Evolutionary conservation across 2,888 invertebrate genomes (phyloP), one percentile per base, ranked within the genome.

Genomic region (Nephrotoma appendiculata): DNA sequence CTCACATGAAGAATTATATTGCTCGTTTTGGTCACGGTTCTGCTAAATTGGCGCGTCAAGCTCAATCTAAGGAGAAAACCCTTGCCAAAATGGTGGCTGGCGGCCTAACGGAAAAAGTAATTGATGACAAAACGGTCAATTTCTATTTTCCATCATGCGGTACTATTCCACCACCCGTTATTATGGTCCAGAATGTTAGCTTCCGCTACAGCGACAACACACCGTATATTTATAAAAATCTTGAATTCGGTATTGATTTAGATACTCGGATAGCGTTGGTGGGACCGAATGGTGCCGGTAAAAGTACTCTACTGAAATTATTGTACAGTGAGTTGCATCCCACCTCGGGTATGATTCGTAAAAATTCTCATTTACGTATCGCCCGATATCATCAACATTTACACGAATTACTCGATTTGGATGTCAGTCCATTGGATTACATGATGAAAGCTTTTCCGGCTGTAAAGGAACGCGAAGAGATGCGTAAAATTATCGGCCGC

Each of bases 1-100:
- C 98, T 87, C 98, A 99, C 90, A 99, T 99, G 99, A 99, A 99
- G 95, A 98, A 99, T 91, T 99, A 99, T 91, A 99, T 99, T 88
- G 99, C 99, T 0, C 94, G 99, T 87, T 99, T 99, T 92, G 99
- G 99, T 93, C 99, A 99, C 93, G 99, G 99, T 90, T 98, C 98
- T 12, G 99, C 99, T 0, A 99, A 99, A 92, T 92, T 99, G 88
- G 99, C 99, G 0, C 94, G 99, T 87, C 99, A 99, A 91, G 99
- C 99, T 7, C 99, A 99, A 92, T 99, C 98, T 88, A 99, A 99
- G 92, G 99, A 99, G 92, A 99, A 99, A 92, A 99, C 99, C 0
- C 92, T 99, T 87, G 98, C 98, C 41, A 99, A 99, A 92, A 99
- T 99, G 99, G 98, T 99, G 12, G 98, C 99, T 45, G 97, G 97